Evolutionary conservation across 2,888 invertebrate species (phyloP).

Genomic region (Drosophila imparisetae): DNA sequence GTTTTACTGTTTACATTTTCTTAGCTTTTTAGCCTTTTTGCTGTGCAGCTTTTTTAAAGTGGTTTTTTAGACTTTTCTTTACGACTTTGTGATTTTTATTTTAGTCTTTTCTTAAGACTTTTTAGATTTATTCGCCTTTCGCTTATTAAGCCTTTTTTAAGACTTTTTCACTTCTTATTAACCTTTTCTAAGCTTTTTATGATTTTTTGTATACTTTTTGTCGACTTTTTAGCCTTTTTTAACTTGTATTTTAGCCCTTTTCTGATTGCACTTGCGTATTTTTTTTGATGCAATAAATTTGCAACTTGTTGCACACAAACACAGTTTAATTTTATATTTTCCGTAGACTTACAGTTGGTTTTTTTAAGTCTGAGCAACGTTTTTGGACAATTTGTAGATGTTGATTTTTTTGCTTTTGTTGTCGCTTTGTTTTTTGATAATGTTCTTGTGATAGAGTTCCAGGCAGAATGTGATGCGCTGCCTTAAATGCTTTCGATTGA

Average conservation of each 20-base stretch:
- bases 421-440: slow-evolving; percentile 65
- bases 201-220: slow-evolving; percentile 28
- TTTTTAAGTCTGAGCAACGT: slow-evolving; percentile 65
- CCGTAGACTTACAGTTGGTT: not conserved
- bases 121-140: not conserved
- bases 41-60: not conserved
- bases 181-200: slow-evolving; percentile 39
- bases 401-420: slow-evolving; percentile 46
- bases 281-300: not conserved
- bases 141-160: not conserved
- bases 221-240: slow-evolving; percentile 45
- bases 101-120: not conserved
- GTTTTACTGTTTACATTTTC: not conserved
- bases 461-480: slow-evolving; percentile 70
- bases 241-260: slow-evolving; percentile 22
- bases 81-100: not conserved
- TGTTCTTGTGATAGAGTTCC: slow-evolving; percentile 78
- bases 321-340: slow-evolving; percentile 19
- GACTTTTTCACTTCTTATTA: slow-evolving; percentile 31
- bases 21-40: not conserved
- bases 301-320: slow-evolving; percentile 50
- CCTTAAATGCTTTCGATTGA: slow-evolving; percentile 65
- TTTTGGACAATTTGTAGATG: slow-evolving; percentile 64
- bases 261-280: slow-evolving; percentile 34
- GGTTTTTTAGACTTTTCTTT: not conserved